Evolutionary conservation across 2,797 vertebrate genomes (phyloP), one percentile per base, ranked within the genome.

Genomic region (Myotis planiceps): DNA sequence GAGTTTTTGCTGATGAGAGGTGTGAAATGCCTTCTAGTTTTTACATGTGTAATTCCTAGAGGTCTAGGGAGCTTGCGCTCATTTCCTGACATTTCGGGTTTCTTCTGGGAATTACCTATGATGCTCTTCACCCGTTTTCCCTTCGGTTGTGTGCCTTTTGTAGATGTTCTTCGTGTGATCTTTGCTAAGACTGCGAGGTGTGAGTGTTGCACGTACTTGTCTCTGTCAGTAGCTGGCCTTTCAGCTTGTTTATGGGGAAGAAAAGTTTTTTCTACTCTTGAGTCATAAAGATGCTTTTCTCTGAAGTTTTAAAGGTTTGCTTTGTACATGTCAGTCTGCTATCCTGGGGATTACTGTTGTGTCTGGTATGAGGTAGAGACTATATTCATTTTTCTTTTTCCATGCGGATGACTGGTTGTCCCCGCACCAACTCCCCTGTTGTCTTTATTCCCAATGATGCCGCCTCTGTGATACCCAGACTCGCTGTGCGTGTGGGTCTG

Each of bases 251-350:
- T 82, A 19, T 82, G 34, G 19, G 9, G 92, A 76, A 37, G 55
- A 85, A 89, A 72, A 80, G 29, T 8, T 83, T 81, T 82, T 9
- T 18, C n/a, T 72, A 6, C 10, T 49, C 16, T 49, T 93, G 51
- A 3, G 34, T 87, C 51, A 81, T 72, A 60, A 81, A 90, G 29
- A 86, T 58, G 58, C 37, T 74, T 88, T 71, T 80, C 71, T 80
- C 29, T 83, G 79, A 91, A 29, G 18, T 86, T 88, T 32, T 92
- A 27, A 86, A 94, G 19, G 21, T 96, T 76, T 81, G 58, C 47
- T 53, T 72, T 90, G 18, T 55, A 45, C 34, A 47, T 65, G 47
- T 83, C 82, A 60, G 60, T 85, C 37, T 79, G 14, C 9, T 75
- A 0, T 49, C 53, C 9, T 85, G 49, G 45, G 66, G 49, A 71